Conservation (phyloP, 2,888 invertebrate species). For the Saturnia japonica region DNA sequence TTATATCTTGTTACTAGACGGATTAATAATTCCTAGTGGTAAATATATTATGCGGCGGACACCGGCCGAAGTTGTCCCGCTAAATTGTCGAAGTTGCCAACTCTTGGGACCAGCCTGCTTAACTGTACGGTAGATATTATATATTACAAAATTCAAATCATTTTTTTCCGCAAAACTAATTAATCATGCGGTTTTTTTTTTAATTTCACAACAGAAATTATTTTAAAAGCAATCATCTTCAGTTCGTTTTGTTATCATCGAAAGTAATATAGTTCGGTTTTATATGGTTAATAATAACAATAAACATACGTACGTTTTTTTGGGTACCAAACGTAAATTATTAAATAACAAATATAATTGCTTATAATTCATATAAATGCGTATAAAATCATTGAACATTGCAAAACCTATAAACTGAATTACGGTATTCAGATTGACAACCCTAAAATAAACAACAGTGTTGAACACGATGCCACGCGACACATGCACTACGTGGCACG, state of each 20-base stretch:
- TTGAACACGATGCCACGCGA: conserved; percentile 33
- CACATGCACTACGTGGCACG: neutral
- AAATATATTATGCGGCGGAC: conserved; percentile 77
- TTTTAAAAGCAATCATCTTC: no score
- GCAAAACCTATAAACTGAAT: conserved; percentile 1
- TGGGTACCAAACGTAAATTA: neutral
- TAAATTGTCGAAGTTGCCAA: conserved; percentile 76
- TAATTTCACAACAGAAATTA: neutral
- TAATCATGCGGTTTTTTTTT: no score
- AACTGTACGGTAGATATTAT: neutral
- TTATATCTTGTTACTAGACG: conserved; percentile 71
- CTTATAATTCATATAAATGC: neutral
- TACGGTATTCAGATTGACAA: conserved; percentile 35
- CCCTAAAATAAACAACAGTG: conserved; percentile 49
- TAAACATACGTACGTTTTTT: neutral
- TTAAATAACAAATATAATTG: neutral
- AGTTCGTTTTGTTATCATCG: no score
- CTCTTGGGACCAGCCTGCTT: conserved; percentile 34
- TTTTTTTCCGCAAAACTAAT: neutral
- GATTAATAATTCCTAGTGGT: conserved; percentile 79
- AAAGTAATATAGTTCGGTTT: no score
- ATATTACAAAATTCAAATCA: neutral
- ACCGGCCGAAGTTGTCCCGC: conserved; percentile 63
- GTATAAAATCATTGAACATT: neutral
- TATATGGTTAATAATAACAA: no score